phyloP scores from a whole-genome alignment of 2,797 vertebrate species.

The Acanthurus leucopareius region DNA sequence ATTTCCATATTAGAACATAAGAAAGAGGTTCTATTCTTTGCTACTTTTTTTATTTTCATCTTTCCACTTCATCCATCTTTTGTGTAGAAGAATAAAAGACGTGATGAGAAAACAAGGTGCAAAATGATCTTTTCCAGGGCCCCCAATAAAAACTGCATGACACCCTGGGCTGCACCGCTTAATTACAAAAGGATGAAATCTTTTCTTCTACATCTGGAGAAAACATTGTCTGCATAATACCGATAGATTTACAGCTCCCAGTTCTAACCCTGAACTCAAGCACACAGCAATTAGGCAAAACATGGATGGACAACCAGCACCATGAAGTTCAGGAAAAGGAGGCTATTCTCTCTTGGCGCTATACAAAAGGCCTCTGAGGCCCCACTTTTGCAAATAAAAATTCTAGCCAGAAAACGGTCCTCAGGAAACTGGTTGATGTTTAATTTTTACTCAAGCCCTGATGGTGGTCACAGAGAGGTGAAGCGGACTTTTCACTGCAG shows the following conservation, averaged over 20 bases:
- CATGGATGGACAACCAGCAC: constrained; percentile 78
- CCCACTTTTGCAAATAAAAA: constrained; percentile 69
- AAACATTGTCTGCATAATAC: constrained; percentile 87
- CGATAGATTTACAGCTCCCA: constrained; percentile 89
- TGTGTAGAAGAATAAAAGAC: constrained; percentile 75
- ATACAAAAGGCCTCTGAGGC: constrained; percentile 51
- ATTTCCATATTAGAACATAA: constrained; percentile 78
- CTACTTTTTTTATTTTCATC: constrained; percentile 63
- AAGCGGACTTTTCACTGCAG: constrained; percentile 21
- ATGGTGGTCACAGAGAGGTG: constrained; percentile 45
- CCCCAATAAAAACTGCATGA: constrained; percentile 86
- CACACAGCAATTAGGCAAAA: constrained; percentile 85
- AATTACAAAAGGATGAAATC: constrained; percentile 92
- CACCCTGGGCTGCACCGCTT: constrained; percentile 87
- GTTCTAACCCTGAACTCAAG: constrained; percentile 80
- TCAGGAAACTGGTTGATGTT: constrained; percentile 42
- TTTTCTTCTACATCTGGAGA: constrained; percentile 89
- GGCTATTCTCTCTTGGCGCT: constrained; percentile 62
- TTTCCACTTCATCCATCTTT: constrained; percentile 74
- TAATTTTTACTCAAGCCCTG: constrained; percentile 39
- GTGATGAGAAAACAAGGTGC: constrained; percentile 89
- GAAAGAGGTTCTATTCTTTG: constrained; percentile 66
- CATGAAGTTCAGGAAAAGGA: constrained; percentile 71
- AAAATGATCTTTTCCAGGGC: constrained; percentile 85
- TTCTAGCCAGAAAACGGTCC: constrained; percentile 37